These are phyloP conservation scores for Bombus vancouverensis DNA, from an alignment of 1,140 invertebrate genomes.

Conservation along the genomic window DNA sequence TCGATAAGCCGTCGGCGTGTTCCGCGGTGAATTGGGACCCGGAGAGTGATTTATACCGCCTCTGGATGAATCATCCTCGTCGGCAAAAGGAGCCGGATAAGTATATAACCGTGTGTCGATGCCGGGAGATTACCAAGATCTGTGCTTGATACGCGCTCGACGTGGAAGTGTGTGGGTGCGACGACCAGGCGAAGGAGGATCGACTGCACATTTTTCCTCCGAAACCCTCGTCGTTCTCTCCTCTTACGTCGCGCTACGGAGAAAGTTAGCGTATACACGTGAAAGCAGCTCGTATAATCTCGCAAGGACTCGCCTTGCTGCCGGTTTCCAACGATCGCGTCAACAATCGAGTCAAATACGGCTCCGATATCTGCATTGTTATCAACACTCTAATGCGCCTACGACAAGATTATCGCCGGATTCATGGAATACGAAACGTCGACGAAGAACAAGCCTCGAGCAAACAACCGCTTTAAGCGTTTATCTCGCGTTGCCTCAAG, in stretches of 20 bases:
- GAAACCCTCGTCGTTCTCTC: conserved; percentile 63
- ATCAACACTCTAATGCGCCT: conserved; percentile 12
- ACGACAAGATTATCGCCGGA: background rate
- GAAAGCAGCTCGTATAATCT: conserved; percentile 70
- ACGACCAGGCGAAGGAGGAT: conserved; percentile 63
- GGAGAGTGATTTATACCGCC: conserved; percentile 77
- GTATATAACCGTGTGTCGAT: conserved; percentile 77
- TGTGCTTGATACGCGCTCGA: conserved; percentile 72
- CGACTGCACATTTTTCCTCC: conserved; percentile 56
- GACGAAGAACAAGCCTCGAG: too few species aligned
- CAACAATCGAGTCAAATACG: conserved; percentile 1
- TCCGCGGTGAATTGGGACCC: conserved; percentile 72
- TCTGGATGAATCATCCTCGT: conserved; percentile 77
- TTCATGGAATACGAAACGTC: background rate
- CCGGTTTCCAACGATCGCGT: conserved; percentile 20
- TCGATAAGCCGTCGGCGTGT: conserved; percentile 71
- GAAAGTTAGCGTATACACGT: conserved; percentile 70
- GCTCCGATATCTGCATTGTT: conserved; percentile 14
- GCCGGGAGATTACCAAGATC: conserved; percentile 78
- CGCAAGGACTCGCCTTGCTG: conserved; percentile 42
- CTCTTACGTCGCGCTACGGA: conserved; percentile 59
- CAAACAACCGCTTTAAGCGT: conserved; percentile 30
- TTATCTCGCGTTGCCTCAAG: background rate
- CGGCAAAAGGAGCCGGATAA: conserved; percentile 73
- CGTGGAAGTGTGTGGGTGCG: conserved; percentile 77